phyloP scores from a whole-genome alignment of 2,797 vertebrate genomes.

The Sebastes matsubarae region DNA sequence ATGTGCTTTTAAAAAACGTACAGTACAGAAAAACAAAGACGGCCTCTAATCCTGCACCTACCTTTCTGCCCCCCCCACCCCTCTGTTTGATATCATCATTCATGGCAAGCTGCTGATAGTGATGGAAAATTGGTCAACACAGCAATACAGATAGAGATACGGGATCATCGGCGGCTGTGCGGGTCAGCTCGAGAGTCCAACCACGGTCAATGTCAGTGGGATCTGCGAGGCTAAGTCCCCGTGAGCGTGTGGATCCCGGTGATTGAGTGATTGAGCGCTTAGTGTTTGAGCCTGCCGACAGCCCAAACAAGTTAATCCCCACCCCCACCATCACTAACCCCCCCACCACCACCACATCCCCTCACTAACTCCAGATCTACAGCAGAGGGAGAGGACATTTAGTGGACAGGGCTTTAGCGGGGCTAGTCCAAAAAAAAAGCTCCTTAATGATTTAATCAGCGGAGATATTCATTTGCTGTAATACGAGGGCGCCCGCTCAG shows the following conservation, averaged over 20 bases:
- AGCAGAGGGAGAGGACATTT: conserved; percentile 38
- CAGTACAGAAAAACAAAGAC: conserved; percentile 12
- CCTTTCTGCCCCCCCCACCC: background rate
- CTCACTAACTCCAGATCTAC: conserved; percentile 52
- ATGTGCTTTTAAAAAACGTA: conserved; percentile 16
- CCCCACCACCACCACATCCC: conserved; percentile 40
- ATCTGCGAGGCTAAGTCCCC: conserved; percentile 72
- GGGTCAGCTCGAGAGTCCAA: conserved; percentile 56
- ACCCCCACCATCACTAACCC: conserved; percentile 52
- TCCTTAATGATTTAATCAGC: conserved; percentile 84
- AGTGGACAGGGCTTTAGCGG: conserved; percentile 73
- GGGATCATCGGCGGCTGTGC: conserved; percentile 48
- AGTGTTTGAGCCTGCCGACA: conserved; percentile 75
- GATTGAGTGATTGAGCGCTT: conserved; percentile 81
- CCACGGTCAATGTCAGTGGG: conserved; percentile 70
- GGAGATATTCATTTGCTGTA: conserved; percentile 76
- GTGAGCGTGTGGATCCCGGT: conserved; percentile 72
- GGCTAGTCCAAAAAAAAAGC: conserved; percentile 66
- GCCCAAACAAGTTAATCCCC: conserved; percentile 82
- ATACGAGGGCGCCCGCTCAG: conserved; percentile 51
- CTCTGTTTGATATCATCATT: conserved; percentile 44
- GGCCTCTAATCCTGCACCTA: conserved; percentile 37
- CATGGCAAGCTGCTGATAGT: conserved; percentile 50
- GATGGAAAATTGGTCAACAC: conserved; percentile 50
- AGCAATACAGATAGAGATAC: conserved; percentile 49